Conservation (phyloP, 2,797 vertebrate species). For the Smutsia temminckii region DNA sequence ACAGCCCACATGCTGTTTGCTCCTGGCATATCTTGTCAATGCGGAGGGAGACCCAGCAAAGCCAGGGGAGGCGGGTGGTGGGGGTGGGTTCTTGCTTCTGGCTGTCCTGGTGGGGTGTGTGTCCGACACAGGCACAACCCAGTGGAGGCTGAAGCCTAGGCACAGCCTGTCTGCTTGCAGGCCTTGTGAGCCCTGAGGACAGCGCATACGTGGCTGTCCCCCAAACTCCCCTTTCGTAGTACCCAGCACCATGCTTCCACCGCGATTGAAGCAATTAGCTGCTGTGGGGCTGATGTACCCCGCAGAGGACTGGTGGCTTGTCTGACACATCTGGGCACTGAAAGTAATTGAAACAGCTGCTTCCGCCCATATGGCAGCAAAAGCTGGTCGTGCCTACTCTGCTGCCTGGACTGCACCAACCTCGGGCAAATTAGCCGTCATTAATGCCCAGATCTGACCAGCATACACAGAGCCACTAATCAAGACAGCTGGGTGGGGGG, state of each 20-base stretch:
- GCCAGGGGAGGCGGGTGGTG: neutral
- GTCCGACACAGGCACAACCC: neutral
- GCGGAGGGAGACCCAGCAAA: neutral
- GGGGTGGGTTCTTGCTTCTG: neutral
- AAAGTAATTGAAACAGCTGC: slow-evolving; percentile 99
- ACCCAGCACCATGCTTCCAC: slow-evolving; percentile 91
- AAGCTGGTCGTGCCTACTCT: slow-evolving; percentile 93
- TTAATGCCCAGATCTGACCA: slow-evolving; percentile 99
- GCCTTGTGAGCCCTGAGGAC: slow-evolving; percentile 90
- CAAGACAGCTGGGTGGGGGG: slow-evolving; percentile 92
- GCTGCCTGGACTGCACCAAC: slow-evolving; percentile 92
- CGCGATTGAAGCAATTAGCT: slow-evolving; percentile 99
- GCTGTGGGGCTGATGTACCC: slow-evolving; percentile 95
- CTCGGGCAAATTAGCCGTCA: slow-evolving; percentile 99
- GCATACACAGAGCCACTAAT: slow-evolving; percentile 96
- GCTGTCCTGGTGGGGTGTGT: rapidly evolving
- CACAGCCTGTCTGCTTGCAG: slow-evolving; percentile 88
- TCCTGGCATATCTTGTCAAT: rapidly evolving
- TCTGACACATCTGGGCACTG: slow-evolving; percentile 99
- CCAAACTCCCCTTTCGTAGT: slow-evolving; percentile 91
- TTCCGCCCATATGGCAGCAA: slow-evolving; percentile 98
- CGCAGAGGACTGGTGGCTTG: slow-evolving; percentile 95
- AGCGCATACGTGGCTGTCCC: slow-evolving; percentile 97
- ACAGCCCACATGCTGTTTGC: neutral
- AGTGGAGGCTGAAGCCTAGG: slow-evolving; percentile 66